Evolutionary conservation across 2,797 vertebrate genomes (phyloP).

Genomic region (Intellagama lesueurii): DNA sequence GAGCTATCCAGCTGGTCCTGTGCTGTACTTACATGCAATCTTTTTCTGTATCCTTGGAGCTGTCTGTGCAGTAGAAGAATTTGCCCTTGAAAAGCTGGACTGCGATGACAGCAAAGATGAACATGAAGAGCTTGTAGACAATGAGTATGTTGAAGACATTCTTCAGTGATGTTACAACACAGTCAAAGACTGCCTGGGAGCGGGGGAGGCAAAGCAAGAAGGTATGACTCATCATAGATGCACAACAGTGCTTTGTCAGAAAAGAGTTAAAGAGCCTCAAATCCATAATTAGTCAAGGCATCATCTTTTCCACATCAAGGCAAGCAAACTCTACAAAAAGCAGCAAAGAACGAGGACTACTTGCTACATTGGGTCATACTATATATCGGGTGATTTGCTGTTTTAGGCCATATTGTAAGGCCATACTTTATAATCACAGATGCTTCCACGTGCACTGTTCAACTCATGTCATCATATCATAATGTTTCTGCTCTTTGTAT

Average conservation of each 20-base stretch:
- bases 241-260: background rate
- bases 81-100: slow-evolving; percentile 99
- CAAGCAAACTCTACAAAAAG: background rate
- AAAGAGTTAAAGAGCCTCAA: slow-evolving; percentile 19
- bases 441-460: background rate
- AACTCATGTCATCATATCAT: background rate
- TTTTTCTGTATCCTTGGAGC: slow-evolving; percentile 95
- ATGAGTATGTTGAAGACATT: slow-evolving; percentile 99
- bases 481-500: no score
- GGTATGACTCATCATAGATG: slow-evolving; percentile 19
- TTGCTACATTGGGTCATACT: background rate
- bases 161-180: slow-evolving; percentile 97
- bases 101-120: slow-evolving; percentile 98
- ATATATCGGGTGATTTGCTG: no score
- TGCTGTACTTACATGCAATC: slow-evolving; percentile 91
- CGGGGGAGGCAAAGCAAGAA: slow-evolving; percentile 48
- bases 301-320: background rate
- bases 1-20: background rate
- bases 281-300: background rate
- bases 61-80: slow-evolving; percentile 98
- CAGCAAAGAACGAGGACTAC: background rate
- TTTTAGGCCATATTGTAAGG: no score
- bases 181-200: slow-evolving; percentile 95
- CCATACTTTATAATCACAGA: slow-evolving; percentile 26
- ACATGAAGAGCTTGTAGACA: slow-evolving; percentile 99